These are phyloP conservation scores for Amblyraja radiata DNA, from an alignment of 2,797 vertebrate species.

Conservation along the genomic window DNA sequence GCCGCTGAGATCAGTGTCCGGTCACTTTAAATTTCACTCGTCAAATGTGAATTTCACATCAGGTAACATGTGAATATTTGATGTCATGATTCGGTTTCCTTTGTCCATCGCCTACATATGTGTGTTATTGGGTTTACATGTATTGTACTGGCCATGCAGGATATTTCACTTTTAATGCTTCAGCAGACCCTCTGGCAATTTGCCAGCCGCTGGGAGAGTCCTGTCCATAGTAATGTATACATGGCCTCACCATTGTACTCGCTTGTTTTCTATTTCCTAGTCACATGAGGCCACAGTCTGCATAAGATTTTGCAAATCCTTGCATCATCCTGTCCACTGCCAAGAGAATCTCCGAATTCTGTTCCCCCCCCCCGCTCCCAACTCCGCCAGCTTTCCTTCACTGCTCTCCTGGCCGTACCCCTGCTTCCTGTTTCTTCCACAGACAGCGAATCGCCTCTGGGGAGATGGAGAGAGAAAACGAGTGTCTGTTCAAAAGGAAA, in stretches of 20 bases:
- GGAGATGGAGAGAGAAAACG: neutral
- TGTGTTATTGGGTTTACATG: neutral
- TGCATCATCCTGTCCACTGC: neutral
- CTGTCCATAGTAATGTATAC: neutral
- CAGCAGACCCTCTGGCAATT: neutral
- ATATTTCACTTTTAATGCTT: neutral
- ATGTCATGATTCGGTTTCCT: neutral
- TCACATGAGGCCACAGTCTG: neutral
- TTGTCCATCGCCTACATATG: neutral
- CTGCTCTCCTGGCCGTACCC: neutral
- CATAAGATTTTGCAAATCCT: neutral
- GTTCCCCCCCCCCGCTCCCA: neutral
- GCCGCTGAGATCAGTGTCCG: neutral
- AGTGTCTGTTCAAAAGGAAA: neutral
- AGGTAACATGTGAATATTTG: neutral
- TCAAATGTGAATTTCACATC: no score
- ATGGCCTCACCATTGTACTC: neutral
- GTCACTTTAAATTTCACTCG: neutral
- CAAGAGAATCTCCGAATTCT: neutral
- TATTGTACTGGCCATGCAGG: neutral
- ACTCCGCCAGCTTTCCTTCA: neutral
- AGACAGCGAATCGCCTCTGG: neutral
- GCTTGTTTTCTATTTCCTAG: neutral
- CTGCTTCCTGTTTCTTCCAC: neutral
- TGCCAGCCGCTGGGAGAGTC: neutral